Base-by-base conservation (phyloP, 2,797 vertebrate genomes). In the Zalophus californianus region DNA sequence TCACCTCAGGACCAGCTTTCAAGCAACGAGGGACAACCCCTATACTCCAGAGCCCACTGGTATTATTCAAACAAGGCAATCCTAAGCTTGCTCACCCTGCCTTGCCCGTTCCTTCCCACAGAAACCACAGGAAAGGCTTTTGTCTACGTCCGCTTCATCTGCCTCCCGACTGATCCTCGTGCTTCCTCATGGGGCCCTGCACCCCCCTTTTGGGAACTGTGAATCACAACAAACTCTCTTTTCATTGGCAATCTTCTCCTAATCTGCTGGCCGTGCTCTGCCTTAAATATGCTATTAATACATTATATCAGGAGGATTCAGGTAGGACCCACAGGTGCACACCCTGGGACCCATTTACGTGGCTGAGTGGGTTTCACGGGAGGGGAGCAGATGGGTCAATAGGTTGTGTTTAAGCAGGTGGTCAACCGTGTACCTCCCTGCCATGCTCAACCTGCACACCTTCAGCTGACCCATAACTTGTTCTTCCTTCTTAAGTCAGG, bases 391-490 rank as follows among this genome's bases (percentile, higher is more conserved):
- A 68, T 56, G 50, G 6, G 13, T 35, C 68, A 38, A 3, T 2
- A 38, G 18, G 44, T 23, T 72, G n/a, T 21, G 4, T 92, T 38
- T 18, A 21, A 80, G 38, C 44, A 44, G n/a, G 38, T 35, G 25
- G 20, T 75, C 18, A 10, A 4, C 3, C 41, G 25, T 4, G 23
- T 29, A 64, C 29, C 1, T 0, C 20, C 56, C 54, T 4, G 15
- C n/a, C 48, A 27, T 0, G 0, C 44, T 44, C 86, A 15, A 66
- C 11, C 77, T 20, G 1, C n/a, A 75, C 20, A 13, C 56, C 35
- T 41, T n/a, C 35, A 0, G 41, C 70, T 29, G 85, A 52, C 87
- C 78, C 11, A 0, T 6, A 2, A 7, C 25, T 56, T 41, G 1
- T 1, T 3, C 11, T 54, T 86, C 70, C 54, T 94, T 10, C 54